Evolutionary conservation across 2,113 vertebrate genomes (phyloP), one percentile per base, ranked within the genome.

Genomic region (Andinoacara biseriatus): DNA sequence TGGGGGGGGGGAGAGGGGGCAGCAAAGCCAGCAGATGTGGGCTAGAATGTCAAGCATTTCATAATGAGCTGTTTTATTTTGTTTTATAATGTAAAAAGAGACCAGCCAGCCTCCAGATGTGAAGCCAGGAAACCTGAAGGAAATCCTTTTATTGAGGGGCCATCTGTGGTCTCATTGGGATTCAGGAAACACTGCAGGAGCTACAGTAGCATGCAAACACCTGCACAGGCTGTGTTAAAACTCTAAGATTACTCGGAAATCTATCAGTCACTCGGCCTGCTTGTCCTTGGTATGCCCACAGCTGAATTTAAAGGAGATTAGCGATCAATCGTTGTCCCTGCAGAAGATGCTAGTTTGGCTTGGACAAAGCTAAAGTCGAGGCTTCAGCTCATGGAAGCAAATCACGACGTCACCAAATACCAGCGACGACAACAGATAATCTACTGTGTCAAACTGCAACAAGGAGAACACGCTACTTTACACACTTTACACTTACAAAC

Each of bases 241-340:
- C 65, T 31, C 65, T 46, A 29, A 72, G 17, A 72, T 72, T 72
- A 72, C 17, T 31, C 52, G 49, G 43, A 52, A 72, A 72, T 49
- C 65, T 72, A 72, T 72, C 65, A 72, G 65, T 72, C 1, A 72
- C 31, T 72, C 17, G 17, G 65, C 65, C 65, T 72, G 65, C 65
- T 72, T 72, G 65, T 72, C 65, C 43, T 72, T 72, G 65, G 65
- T 69, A 0, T 52, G 43, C 43, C 26, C 65, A 72, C 65, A 72
- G 43, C 65, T 72, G 65, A 72, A 72, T 72, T 29, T 72, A 52
- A 72, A 72, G 43, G 65, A 72, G 43, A 72, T 72, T 72, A 52
- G 65, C 18, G 43, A 72, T 72, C 65, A 72, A 72, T 72, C 0
- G 43, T n/a, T 31, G 24, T 29, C 26, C 49, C 24, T 20, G 65